Evolutionary conservation across 2,888 invertebrate genomes (phyloP).

Genomic region (Netelia inedita): DNA sequence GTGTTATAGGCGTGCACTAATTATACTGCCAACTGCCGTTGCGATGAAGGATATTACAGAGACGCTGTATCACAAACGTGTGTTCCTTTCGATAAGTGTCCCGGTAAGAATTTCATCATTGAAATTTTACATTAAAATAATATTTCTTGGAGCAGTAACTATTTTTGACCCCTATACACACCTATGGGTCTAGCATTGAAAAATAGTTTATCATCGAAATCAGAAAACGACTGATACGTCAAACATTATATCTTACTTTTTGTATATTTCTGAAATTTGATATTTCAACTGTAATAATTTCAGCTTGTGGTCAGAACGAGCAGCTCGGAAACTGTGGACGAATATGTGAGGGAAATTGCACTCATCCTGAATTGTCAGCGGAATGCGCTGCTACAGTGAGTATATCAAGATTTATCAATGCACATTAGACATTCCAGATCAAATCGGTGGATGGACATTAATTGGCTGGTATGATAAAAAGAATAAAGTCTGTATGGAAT

Average conservation of each 20-base stretch:
- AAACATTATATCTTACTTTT: too few relatives aligned
- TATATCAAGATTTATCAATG: neutral
- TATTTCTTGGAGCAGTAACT: neutral
- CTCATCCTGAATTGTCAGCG: slow-evolving; percentile 2
- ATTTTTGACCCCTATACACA: neutral
- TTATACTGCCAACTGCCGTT: slow-evolving; percentile 38
- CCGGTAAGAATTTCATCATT: slow-evolving; percentile 6
- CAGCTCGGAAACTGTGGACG: slow-evolving; percentile 50
- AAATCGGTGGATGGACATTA: neutral
- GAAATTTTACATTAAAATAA: neutral
- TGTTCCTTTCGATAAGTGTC: slow-evolving; percentile 5
- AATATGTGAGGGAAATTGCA: slow-evolving; percentile 56
- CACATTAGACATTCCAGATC: neutral
- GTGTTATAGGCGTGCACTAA: slow-evolving; percentile 31
- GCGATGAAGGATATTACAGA: slow-evolving; percentile 29
- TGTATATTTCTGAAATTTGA: neutral
- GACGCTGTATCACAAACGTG: slow-evolving; percentile 20
- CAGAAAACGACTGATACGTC: too few relatives aligned
- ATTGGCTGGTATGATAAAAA: neutral
- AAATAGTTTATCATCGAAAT: too few relatives aligned
- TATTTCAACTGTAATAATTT: neutral
- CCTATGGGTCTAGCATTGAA: too few relatives aligned
- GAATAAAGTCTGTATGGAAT: neutral
- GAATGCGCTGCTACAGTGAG: slow-evolving; percentile 38
- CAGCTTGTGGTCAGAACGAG: slow-evolving; percentile 40